Conservation (phyloP, 2,797 vertebrate species). For the Ammospiza maritima region DNA sequence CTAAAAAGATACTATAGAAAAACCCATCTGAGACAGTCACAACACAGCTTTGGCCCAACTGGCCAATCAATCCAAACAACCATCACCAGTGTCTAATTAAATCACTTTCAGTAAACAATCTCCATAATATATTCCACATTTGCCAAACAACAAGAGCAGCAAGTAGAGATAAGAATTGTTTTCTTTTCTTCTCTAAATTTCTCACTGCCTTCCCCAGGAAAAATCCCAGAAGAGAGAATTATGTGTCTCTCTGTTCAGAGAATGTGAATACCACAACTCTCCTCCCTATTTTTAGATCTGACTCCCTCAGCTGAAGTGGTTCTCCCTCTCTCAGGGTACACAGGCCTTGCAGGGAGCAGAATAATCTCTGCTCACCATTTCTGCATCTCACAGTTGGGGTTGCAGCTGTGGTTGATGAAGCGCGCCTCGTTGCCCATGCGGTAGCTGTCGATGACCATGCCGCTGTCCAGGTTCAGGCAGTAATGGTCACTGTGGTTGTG, state of each 20-base stretch:
- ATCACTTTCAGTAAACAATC: not conserved
- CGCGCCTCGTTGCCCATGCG: slow-evolving; percentile 99
- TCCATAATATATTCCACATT: not conserved
- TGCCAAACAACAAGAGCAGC: not conserved
- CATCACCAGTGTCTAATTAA: not conserved
- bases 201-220: too few relatives aligned
- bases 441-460: slow-evolving; percentile 99
- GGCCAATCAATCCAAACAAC: not conserved
- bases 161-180: not conserved
- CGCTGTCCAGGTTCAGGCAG: slow-evolving; percentile 97
- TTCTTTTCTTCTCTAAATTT: not conserved
- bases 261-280: too few relatives aligned
- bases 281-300: not conserved
- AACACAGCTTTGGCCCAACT: not conserved
- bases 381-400: slow-evolving; percentile 99
- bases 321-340: too few relatives aligned
- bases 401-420: slow-evolving; percentile 99
- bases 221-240: too few relatives aligned
- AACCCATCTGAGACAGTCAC: not conserved
- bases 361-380: slow-evolving; percentile 87
- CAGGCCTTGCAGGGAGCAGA: not conserved
- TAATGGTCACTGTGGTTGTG: slow-evolving; percentile 98
- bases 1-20: too few relatives aligned
- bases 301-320: not conserved
- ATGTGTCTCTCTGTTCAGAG: too few relatives aligned